A percentile compares a stretch with the other conserved stretches of the same genome.
phyloP scores from a whole-genome alignment of 1,140 invertebrate genomes.

The Pachypeltis micranthus region DNA sequence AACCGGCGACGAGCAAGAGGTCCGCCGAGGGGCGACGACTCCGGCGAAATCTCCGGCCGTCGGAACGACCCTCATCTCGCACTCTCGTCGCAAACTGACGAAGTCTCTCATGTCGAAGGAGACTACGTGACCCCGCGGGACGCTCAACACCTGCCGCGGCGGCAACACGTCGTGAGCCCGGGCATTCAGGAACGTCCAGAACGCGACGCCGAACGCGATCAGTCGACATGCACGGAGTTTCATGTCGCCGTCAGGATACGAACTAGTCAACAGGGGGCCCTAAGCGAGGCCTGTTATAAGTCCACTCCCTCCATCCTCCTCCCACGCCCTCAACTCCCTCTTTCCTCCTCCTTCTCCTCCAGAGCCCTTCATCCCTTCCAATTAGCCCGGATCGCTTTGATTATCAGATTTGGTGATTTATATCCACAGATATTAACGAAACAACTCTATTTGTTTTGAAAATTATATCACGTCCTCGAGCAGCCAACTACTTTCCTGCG shows the following conservation, averaged over 20 bases:
- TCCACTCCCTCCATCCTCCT: not conserved
- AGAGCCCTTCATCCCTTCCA: not conserved
- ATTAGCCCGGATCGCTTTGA: not conserved
- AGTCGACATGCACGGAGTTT: not conserved
- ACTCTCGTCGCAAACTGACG: not conserved
- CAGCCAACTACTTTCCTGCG: not conserved
- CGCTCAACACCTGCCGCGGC: not conserved
- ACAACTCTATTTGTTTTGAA: not conserved
- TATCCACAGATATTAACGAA: not conserved
- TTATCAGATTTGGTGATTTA: constrained; percentile 1
- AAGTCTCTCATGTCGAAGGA: constrained; percentile 8
- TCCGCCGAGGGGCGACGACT: not conserved
- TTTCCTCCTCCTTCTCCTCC: not conserved
- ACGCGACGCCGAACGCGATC: not conserved
- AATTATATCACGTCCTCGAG: not conserved
- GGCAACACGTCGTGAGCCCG: not conserved
- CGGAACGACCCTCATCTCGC: not conserved
- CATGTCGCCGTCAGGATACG: too few species aligned
- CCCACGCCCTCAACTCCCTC: not conserved
- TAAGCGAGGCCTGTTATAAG: not conserved
- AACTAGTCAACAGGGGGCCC: not conserved
- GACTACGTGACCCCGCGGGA: not conserved
- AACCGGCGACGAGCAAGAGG: not conserved
- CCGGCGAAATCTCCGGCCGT: not conserved
- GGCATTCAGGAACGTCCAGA: not conserved